Conservation (phyloP, 2,888 invertebrate genomes). For the Chrysopilus asiliformis region DNA sequence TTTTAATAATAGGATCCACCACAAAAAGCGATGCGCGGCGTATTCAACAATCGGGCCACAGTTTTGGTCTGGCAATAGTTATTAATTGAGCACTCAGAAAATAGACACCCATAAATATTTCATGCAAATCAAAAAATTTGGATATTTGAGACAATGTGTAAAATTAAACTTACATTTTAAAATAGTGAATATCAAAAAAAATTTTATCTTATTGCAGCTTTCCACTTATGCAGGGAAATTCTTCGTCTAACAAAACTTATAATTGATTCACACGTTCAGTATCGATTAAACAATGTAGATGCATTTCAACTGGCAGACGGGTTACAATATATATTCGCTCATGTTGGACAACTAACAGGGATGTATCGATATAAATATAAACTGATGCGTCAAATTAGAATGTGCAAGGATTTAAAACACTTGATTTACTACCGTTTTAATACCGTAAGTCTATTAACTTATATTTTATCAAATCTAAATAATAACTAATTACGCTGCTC, state of each 20-base stretch:
- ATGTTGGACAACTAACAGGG: conserved; percentile 97
- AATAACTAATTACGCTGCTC: no score
- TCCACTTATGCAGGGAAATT: conserved; percentile 98
- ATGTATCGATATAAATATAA: conserved; percentile 99
- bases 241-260: conserved; percentile 95
- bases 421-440: conserved; percentile 98
- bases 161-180: no score
- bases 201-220: no score
- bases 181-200: no score
- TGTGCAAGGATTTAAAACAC: conserved; percentile 99
- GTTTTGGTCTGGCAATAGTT: no score
- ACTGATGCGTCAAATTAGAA: conserved; percentile 95
- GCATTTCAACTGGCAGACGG: conserved; percentile 98
- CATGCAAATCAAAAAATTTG: no score
- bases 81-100: no score
- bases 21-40: no score
- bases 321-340: conserved; percentile 97
- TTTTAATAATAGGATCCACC: no score
- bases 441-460: conserved; percentile 53
- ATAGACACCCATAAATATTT: no score
- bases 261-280: conserved; percentile 98
- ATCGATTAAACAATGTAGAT: conserved; percentile 97
- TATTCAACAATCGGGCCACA: no score
- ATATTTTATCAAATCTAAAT: background rate
- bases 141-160: no score